phyloP scores from a whole-genome alignment of 2,888 invertebrate genomes.

The Gisinianus flammeolus region DNA sequence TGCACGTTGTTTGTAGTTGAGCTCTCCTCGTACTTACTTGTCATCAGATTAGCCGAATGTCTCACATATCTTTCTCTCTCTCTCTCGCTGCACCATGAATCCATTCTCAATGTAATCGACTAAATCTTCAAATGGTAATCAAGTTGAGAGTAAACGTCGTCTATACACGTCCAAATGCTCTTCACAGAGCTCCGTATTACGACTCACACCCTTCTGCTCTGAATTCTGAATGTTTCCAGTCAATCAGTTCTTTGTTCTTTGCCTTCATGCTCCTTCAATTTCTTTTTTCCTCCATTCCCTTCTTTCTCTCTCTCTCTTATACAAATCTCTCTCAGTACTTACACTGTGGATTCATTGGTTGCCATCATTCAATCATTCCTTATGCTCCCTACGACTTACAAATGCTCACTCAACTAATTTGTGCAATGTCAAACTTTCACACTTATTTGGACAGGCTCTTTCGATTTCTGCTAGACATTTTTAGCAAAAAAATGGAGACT shows the following conservation, averaged over 20 bases:
- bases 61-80: neutral
- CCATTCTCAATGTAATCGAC: slow-evolving; percentile 6
- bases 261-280: neutral
- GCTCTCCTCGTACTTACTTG: slow-evolving; percentile 9
- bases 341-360: too few species aligned
- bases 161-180: neutral
- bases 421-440: neutral
- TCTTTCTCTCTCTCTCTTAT: neutral
- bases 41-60: slow-evolving; percentile 14
- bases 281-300: neutral
- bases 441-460: too few species aligned
- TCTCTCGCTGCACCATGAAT: neutral
- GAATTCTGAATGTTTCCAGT: neutral
- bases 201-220: neutral
- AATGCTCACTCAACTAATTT: neutral
- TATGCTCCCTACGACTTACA: neutral
- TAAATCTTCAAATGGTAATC: slow-evolving; percentile 15
- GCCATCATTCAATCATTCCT: neutral
- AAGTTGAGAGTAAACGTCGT: too few species aligned
- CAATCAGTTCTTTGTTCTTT: neutral
- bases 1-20: too few species aligned
- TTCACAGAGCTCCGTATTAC: neutral
- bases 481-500: too few species aligned
- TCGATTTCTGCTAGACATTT: too few species aligned
- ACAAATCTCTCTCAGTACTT: neutral